A percentile compares a stretch with the other conserved stretches of the same genome.
Evolutionary conservation across 2,888 invertebrate genomes (phyloP).

Genomic region (Orthosia gracilis): DNA sequence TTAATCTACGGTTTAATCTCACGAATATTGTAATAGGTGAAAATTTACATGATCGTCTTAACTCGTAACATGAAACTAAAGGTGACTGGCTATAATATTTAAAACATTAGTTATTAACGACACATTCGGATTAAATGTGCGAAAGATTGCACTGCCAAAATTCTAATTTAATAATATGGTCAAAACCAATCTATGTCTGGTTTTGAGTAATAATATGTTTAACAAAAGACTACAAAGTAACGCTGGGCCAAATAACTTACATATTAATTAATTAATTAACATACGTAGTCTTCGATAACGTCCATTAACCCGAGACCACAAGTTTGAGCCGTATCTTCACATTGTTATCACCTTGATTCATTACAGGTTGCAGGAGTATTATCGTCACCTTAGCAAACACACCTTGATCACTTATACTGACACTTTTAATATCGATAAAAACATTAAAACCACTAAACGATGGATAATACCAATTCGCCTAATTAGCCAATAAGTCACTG

Average conservation of each 20-base stretch:
- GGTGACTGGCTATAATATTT: conserved; percentile 85
- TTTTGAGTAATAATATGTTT: conserved; percentile 72
- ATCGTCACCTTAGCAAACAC: conserved; percentile 76
- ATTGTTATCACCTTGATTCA: conserved; percentile 81
- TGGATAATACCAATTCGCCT: conserved; percentile 36
- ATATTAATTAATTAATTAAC: conserved; percentile 81
- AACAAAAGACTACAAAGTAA: conserved; percentile 76
- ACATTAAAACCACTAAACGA: conserved; percentile 53
- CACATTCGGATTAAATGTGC: conserved; percentile 65
- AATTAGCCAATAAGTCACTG: conserved; percentile 56
- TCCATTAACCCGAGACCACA: conserved; percentile 91
- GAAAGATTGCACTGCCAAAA: conserved; percentile 60
- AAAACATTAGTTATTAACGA: conserved; percentile 67
- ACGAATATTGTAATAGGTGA: conserved; percentile 56
- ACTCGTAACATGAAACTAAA: conserved; percentile 71
- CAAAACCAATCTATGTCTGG: conserved; percentile 86
- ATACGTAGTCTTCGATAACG: conserved; percentile 86
- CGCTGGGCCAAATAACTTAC: conserved; percentile 84
- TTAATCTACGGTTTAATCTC: conserved; percentile 43
- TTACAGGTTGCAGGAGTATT: conserved; percentile 85
- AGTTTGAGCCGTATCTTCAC: conserved; percentile 85
- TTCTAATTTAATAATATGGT: conserved; percentile 65
- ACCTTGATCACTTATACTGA: conserved; percentile 67
- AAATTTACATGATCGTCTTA: conserved; percentile 59
- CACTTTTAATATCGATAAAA: conserved; percentile 66